Conservation (phyloP, 2,113 vertebrate genomes). For the Pelodiscus sinensis region DNA sequence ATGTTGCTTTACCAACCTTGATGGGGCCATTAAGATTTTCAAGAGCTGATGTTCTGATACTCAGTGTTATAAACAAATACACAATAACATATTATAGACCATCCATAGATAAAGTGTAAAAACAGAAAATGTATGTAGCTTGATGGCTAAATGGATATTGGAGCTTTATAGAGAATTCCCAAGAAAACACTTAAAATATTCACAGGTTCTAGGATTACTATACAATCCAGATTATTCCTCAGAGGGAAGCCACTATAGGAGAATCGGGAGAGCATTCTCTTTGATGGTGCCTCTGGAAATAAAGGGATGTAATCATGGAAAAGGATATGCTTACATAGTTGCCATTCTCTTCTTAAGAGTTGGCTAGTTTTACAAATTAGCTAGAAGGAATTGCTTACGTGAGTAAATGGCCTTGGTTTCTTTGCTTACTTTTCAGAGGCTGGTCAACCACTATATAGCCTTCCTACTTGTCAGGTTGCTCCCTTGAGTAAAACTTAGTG, state of each 20-base stretch:
- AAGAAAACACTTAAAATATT: neutral
- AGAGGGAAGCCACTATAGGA: neutral
- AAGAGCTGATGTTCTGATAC: neutral
- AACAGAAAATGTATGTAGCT: neutral
- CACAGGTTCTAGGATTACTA: neutral
- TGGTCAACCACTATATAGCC: neutral
- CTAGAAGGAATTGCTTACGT: neutral
- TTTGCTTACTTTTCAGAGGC: too few species aligned
- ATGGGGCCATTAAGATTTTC: neutral
- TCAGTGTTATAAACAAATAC: neutral
- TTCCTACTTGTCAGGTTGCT: neutral
- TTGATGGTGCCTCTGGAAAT: fast-evolving
- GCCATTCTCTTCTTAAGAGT: neutral
- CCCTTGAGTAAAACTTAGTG: neutral
- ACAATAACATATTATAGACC: neutral
- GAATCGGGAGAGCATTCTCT: neutral
- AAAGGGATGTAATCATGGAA: neutral
- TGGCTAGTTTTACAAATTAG: neutral
- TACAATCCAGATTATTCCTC: too few species aligned
- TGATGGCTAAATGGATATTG: neutral
- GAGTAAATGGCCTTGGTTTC: neutral
- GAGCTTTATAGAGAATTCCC: neutral
- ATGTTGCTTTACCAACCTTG: neutral
- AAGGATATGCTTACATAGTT: neutral
- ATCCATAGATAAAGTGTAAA: neutral